phyloP scores from a whole-genome alignment of 2,888 invertebrate genomes.

The Parelbella ahira region DNA sequence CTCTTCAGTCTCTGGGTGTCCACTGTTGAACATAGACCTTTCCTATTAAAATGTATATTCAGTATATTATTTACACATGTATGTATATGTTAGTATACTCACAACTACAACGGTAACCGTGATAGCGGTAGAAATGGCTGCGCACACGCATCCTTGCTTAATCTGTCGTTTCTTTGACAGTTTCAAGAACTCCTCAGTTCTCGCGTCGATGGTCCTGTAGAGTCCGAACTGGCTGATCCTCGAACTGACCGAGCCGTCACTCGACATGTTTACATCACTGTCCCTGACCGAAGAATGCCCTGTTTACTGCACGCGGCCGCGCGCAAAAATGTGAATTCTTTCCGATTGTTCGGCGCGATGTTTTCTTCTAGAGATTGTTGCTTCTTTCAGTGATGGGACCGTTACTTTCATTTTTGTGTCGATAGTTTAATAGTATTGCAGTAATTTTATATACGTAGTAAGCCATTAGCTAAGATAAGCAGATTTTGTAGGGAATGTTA shows the following conservation, averaged over 20 bases:
- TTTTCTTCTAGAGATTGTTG: conserved; percentile 59
- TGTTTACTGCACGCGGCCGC: conserved; percentile 41
- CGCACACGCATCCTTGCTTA: conserved; percentile 67
- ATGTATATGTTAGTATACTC: too few relatives aligned
- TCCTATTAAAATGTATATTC: too few relatives aligned
- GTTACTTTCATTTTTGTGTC: conserved; percentile 38
- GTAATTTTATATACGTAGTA: too few relatives aligned
- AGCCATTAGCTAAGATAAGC: too few relatives aligned
- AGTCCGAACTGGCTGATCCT: conserved; percentile 62
- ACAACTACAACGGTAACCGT: conserved; percentile 72
- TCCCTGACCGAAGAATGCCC: conserved; percentile 27
- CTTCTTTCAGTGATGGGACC: conserved; percentile 43
- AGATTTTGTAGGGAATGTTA: too few relatives aligned
- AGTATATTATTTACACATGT: too few relatives aligned
- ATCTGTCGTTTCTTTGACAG: conserved; percentile 64
- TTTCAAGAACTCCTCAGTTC: conserved; percentile 66
- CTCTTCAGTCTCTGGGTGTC: too few relatives aligned
- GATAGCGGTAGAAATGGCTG: conserved; percentile 63
- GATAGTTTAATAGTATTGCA: too few relatives aligned
- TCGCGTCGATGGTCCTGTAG: conserved; percentile 64
- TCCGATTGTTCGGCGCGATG: conserved; percentile 37
- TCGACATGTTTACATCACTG: conserved; percentile 67
- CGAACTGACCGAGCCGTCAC: conserved; percentile 57
- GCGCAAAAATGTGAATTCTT: conserved; percentile 56
- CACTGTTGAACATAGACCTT: too few relatives aligned